phyloP scores from a whole-genome alignment of 2,113 vertebrate genomes.

The Rhinolophus ferrumequinum region DNA sequence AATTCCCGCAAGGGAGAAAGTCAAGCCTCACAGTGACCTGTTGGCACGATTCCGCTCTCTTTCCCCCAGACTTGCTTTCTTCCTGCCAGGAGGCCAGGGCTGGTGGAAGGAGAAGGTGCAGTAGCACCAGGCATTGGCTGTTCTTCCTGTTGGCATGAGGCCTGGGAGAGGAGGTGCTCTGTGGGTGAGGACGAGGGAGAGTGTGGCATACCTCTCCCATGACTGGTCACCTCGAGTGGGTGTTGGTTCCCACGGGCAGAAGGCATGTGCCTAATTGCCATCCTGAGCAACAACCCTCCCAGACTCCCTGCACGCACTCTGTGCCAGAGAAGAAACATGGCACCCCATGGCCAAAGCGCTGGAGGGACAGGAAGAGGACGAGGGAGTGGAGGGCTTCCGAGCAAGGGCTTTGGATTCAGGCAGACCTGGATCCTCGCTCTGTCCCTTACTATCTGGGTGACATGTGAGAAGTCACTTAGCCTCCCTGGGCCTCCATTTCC shows the following conservation, averaged over 20 bases:
- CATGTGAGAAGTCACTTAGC: not conserved
- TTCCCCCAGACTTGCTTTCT: not conserved
- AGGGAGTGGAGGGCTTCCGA: too few species aligned
- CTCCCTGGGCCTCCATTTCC: not conserved
- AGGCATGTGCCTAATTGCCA: too few species aligned
- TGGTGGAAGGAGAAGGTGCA: rapidly evolving
- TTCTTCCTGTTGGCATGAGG: not conserved
- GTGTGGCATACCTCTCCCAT: not conserved
- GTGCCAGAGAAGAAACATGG: not conserved
- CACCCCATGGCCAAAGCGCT: not conserved
- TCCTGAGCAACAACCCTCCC: not conserved
- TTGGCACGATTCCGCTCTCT: not conserved
- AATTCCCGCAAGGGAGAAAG: not conserved
- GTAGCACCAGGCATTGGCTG: rapidly evolving
- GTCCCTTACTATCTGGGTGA: not conserved
- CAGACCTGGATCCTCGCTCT: not conserved
- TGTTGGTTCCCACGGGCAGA: not conserved
- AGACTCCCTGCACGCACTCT: not conserved
- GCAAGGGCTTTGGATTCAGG: not conserved
- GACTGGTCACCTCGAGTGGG: not conserved
- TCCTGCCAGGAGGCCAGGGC: not conserved
- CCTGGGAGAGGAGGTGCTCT: not conserved
- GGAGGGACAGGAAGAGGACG: not conserved
- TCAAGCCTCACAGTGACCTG: rapidly evolving
- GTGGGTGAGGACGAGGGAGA: not conserved